Base-by-base conservation (phyloP, 2,113 vertebrate genomes). In the Lota lota region DNA sequence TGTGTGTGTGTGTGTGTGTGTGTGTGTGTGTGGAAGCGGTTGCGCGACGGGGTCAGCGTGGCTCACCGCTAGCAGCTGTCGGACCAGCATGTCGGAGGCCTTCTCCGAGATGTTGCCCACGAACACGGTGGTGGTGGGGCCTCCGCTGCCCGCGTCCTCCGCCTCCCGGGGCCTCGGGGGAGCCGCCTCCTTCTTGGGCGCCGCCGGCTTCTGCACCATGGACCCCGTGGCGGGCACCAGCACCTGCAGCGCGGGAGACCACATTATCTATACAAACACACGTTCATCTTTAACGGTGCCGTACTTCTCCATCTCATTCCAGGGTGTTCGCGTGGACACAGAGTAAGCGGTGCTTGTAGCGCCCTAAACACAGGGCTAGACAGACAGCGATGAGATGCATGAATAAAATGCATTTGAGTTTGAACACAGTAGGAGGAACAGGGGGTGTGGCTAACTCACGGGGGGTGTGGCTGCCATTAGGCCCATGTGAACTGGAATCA, bases 81-180 rank as follows among this genome's bases (percentile, higher is more conserved):
- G 88, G 88, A 99, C 96, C 64, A 99, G 93, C 96, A 99, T 98
- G 82, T 99, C 97, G 0, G 97, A 99, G 0, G 96, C 97, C 87
- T 97, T 99, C 79, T 99, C 97, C 0, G 97, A 98, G 87, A 99
- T 99, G 87, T 98, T 99, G 62, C 97, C 97, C 24, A 99, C 97
- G 87, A 99, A 99, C 63, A 99, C 97, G 0, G 97, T 99, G 61
- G 97, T 99, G 22, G 97, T 99, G 15, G 97, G 97, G 33, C 96
- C 97, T 1, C 73, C 11, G 0, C 91, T 91, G 61, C 92, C 93
- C 36, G 12, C 40, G 10, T 98, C 97, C 58, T 98, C 96, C 0
- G 90, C 84, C 78, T 98, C 96, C 85, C 96, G 97, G 67, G 79
- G 74, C 83, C 94, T 93, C 84, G 93, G 80, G 40, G 60, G 84